Evolutionary conservation across 2,797 vertebrate species (phyloP).

Genomic region (Microcaecilia unicolor): DNA sequence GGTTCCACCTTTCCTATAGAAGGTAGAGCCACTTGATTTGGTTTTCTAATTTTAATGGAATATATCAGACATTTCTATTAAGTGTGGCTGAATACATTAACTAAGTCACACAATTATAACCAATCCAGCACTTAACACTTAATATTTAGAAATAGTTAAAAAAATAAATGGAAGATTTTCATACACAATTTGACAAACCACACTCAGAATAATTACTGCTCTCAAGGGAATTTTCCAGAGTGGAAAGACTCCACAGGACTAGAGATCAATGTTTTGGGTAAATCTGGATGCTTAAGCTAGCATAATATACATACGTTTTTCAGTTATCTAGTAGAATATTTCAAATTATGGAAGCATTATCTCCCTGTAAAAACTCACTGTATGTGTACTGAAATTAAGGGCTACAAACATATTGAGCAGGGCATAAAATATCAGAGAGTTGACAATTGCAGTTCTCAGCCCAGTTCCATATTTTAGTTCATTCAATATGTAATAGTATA

Average conservation of each 20-base stretch:
- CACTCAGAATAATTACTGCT: conserved; percentile 45
- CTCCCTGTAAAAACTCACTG: conserved; percentile 51
- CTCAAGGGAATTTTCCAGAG: conserved; percentile 44
- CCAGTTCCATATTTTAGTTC: conserved; percentile 18
- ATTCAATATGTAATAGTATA: conserved; percentile 10
- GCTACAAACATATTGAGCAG: conserved; percentile 47
- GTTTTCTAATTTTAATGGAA: conserved; percentile 38
- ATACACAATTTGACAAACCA: conserved; percentile 39
- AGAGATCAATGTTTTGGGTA: conserved; percentile 42
- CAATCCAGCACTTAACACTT: conserved; percentile 48
- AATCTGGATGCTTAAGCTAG: conserved; percentile 51
- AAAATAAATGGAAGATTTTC: conserved; percentile 52
- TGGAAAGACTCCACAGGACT: conserved; percentile 43
- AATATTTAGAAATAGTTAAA: conserved; percentile 48
- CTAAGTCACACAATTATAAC: conserved; percentile 59
- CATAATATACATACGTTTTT: conserved; percentile 46
- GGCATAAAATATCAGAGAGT: conserved; percentile 53
- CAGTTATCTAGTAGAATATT: conserved; percentile 48
- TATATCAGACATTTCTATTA: conserved; percentile 47
- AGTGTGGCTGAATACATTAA: conserved; percentile 37
- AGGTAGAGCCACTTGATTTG: conserved; percentile 52
- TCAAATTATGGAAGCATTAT: conserved; percentile 58
- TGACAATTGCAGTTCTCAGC: conserved; percentile 32
- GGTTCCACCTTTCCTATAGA: conserved; percentile 52
- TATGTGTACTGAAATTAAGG: conserved; percentile 46